Evolutionary conservation across 2,888 invertebrate species (phyloP).

Genomic region (Rhamnusium bicolor): DNA sequence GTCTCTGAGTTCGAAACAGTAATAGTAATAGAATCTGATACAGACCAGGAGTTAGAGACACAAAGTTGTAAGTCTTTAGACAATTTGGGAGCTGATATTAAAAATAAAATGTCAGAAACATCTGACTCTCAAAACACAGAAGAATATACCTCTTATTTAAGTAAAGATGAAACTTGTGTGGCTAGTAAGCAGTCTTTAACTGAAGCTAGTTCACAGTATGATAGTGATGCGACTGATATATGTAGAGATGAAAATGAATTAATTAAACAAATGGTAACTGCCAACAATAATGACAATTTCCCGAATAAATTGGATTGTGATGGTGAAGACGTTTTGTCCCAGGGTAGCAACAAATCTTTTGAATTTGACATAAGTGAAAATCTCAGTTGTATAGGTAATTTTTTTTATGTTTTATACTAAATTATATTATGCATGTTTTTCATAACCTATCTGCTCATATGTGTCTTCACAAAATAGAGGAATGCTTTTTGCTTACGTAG

Average conservation of each 20-base stretch:
- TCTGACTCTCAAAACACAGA: no score
- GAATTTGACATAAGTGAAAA: conserved; percentile 37
- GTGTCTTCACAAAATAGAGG: background rate
- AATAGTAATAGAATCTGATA: background rate
- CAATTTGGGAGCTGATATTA: background rate
- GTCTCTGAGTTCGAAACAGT: background rate
- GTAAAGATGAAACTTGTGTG: background rate
- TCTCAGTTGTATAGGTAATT: conserved; percentile 33
- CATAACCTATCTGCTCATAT: background rate
- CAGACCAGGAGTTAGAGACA: background rate
- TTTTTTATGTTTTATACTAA: background rate
- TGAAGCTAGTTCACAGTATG: background rate
- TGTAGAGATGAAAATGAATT: background rate
- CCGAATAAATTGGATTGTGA: background rate
- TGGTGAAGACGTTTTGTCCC: background rate
- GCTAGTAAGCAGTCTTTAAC: background rate
- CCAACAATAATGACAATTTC: background rate
- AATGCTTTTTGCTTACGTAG: background rate
- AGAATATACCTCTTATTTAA: background rate
- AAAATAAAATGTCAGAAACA: background rate
- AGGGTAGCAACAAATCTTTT: conserved; percentile 34
- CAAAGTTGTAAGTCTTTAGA: background rate
- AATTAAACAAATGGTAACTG: background rate
- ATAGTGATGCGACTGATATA: background rate
- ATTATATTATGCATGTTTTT: background rate